These are phyloP conservation scores for Hafferia zeledoni DNA, from an alignment of 2,797 vertebrate genomes.

Conservation along the genomic window DNA sequence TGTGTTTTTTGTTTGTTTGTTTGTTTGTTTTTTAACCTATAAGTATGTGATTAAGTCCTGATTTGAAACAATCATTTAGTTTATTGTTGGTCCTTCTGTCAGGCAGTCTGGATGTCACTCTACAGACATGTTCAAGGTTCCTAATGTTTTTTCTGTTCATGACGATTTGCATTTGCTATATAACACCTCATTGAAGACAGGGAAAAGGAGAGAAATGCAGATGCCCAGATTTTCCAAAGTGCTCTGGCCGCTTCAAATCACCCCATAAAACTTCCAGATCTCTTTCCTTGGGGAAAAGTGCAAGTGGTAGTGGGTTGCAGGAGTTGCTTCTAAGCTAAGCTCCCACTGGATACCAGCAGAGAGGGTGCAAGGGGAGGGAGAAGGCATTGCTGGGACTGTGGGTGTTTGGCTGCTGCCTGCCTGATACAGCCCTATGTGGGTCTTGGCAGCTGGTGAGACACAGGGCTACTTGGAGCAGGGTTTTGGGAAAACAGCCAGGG, in stretches of 20 bases:
- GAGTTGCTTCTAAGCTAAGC: not conserved
- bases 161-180: not conserved
- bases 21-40: not conserved
- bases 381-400: not conserved
- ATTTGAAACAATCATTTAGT: not conserved
- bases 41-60: not conserved
- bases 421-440: not conserved
- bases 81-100: not conserved
- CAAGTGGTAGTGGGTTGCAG: not conserved
- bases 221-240: not conserved
- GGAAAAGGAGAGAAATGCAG: not conserved
- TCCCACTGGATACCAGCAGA: not conserved
- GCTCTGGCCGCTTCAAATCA: not conserved
- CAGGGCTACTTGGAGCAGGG: not conserved
- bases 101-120: not conserved
- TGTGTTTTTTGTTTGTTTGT: not conserved
- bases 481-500: not conserved
- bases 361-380: not conserved
- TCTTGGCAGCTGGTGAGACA: not conserved
- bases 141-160: not conserved
- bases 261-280: slow-evolving; percentile 27
- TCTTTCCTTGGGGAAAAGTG: not conserved
- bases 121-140: not conserved
- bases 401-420: not conserved
- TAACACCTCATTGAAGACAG: not conserved